Conservation (phyloP, 2,113 vertebrate species). For the Nothobranchius kuhntae region DNA sequence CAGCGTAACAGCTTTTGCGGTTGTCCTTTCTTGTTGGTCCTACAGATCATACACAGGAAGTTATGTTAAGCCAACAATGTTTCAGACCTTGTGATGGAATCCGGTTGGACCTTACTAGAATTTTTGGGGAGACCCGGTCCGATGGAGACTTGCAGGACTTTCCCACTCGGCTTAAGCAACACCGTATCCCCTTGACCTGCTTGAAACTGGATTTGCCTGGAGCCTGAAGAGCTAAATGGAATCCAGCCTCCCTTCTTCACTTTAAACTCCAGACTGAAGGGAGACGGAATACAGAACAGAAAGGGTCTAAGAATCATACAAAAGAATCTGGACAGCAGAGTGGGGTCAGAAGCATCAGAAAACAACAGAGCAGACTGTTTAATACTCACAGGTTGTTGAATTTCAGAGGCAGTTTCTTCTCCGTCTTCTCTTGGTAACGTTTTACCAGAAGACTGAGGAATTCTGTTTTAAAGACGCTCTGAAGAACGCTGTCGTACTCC, state of each 20-base stretch:
- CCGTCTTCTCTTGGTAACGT: slow-evolving; percentile 78
- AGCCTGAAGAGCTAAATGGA: slow-evolving; percentile 78
- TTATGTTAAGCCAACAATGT: not conserved
- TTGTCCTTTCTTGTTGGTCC: slow-evolving; percentile 82
- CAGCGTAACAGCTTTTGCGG: slow-evolving; percentile 77
- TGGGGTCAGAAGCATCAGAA: no score
- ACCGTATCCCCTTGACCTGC: slow-evolving; percentile 73
- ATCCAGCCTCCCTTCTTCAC: slow-evolving; percentile 86
- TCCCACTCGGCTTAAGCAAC: slow-evolving; percentile 75
- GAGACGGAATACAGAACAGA: not conserved
- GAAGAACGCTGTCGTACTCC: slow-evolving; percentile 85
- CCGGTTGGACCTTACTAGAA: slow-evolving; percentile 70
- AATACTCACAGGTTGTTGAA: slow-evolving; percentile 84
- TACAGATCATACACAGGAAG: slow-evolving; percentile 34
- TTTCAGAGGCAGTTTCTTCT: slow-evolving; percentile 76
- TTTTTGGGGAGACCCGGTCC: slow-evolving; percentile 82
- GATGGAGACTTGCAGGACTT: slow-evolving; percentile 76
- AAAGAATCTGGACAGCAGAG: not conserved
- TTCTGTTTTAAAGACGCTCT: slow-evolving; percentile 84
- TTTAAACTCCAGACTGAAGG: slow-evolving; percentile 84
- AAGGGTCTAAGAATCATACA: no score
- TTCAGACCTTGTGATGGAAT: not conserved
- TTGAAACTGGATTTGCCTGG: slow-evolving; percentile 85
- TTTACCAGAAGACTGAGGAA: slow-evolving; percentile 84
- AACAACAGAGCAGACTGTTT: no score